phyloP scores from a whole-genome alignment of 2,113 vertebrate genomes.

The Alligator sinensis region DNA sequence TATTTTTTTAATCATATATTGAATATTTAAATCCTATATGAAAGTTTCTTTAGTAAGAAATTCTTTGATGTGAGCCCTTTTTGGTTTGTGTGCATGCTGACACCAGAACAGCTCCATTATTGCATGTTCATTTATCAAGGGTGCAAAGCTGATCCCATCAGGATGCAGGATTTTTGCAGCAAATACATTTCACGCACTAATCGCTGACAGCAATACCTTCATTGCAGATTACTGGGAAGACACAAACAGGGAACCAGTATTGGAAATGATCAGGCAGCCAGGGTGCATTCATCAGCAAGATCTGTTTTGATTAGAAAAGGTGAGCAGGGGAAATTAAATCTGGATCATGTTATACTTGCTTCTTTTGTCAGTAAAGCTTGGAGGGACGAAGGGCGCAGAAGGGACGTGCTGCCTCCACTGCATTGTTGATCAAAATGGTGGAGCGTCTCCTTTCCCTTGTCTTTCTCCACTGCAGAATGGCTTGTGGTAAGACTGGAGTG shows the following conservation, averaged over 20 bases:
- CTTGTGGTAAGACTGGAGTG: conserved; percentile 48
- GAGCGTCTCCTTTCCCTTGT: conserved; percentile 36
- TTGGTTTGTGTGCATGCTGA: conserved; percentile 68
- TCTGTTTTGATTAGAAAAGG: not conserved
- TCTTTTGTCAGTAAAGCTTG: conserved; percentile 10
- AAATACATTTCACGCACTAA: conserved; percentile 1
- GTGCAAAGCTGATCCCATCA: not conserved
- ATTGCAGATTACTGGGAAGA: not conserved
- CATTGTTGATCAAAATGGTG: conserved; percentile 18
- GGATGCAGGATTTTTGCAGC: not conserved
- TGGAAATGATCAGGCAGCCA: not conserved
- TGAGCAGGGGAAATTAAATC: not conserved
- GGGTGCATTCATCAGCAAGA: not conserved
- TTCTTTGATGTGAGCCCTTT: conserved; percentile 55
- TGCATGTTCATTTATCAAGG: conserved; percentile 47
- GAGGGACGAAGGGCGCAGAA: not conserved
- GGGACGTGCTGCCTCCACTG: not conserved
- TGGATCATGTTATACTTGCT: conserved; percentile 23
- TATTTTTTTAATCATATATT: conserved; percentile 58
- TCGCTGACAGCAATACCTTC: conserved; percentile 20
- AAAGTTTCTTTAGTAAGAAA: conserved; percentile 17
- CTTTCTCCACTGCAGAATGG: conserved; percentile 27
- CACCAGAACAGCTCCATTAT: conserved; percentile 61
- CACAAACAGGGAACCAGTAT: not conserved
- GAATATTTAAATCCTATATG: conserved; percentile 58